Percentiles rank a stretch among this genome's conserved stretches.
These are phyloP conservation scores for Lasioglossum morio DNA, from an alignment of 2,888 invertebrate species.

Conservation along the genomic window DNA sequence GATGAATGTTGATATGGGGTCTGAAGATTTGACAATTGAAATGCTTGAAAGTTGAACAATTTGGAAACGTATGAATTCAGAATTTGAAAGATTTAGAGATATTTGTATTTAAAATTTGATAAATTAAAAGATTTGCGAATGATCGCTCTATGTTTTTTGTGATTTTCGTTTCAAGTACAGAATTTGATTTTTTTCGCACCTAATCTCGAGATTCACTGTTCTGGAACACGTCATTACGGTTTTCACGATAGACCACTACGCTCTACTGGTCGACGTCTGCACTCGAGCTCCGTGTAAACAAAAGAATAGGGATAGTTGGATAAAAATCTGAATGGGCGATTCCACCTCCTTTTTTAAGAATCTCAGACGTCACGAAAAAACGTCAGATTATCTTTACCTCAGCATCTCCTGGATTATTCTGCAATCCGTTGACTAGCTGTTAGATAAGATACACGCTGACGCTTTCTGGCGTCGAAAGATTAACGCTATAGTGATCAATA, in stretches of 20 bases:
- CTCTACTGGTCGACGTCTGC: conserved; percentile 24
- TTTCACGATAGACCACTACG: not conserved
- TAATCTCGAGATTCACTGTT: not conserved
- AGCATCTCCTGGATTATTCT: conserved; percentile 23
- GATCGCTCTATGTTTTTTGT: too few species aligned
- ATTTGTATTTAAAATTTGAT: not conserved
- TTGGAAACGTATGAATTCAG: not conserved
- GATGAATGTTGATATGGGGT: too few species aligned
- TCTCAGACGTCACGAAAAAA: conserved; percentile 37
- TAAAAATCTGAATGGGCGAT: conserved; percentile 57
- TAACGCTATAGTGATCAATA: not conserved
- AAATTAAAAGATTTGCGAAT: too few species aligned
- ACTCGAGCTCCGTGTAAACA: conserved; percentile 18
- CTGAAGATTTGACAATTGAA: too few species aligned
- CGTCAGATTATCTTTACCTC: conserved; percentile 40
- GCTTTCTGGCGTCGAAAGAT: not conserved
- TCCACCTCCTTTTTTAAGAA: conserved; percentile 30
- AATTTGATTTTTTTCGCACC: not conserved
- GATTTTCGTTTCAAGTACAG: not conserved
- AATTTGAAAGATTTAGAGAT: not conserved
- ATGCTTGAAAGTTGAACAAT: too few species aligned
- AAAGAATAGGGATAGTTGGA: conserved; percentile 51
- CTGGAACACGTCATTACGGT: conserved; percentile 9
- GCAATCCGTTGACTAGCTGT: not conserved
- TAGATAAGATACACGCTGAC: not conserved